phyloP scores from a whole-genome alignment of 2,113 vertebrate genomes.

The Callaeas wilsoni region DNA sequence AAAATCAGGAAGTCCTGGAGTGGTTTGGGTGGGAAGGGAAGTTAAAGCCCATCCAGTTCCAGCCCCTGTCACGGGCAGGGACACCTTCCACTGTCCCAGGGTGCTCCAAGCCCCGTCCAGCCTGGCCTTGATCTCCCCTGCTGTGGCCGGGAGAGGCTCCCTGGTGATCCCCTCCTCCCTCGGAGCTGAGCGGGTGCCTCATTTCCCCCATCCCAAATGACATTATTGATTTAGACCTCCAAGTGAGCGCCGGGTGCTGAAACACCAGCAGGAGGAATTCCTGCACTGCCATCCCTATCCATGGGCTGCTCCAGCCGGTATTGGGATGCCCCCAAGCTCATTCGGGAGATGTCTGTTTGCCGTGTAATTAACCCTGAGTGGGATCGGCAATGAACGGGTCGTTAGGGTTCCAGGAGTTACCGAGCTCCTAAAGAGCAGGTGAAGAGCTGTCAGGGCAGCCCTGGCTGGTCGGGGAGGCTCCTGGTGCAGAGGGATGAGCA shows the following conservation, averaged over 20 bases:
- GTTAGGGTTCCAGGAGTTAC: not conserved
- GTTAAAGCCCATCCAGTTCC: not conserved
- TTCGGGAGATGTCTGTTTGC: not conserved
- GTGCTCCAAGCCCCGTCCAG: fast-evolving
- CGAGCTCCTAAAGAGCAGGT: not conserved
- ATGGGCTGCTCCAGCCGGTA: not conserved
- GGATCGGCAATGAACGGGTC: not conserved
- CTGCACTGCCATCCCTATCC: fast-evolving
- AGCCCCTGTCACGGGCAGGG: not conserved
- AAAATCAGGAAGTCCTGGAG: not conserved
- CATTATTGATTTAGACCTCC: not conserved
- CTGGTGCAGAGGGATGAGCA: not conserved
- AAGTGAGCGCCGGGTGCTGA: not conserved
- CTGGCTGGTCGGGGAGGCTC: not conserved
- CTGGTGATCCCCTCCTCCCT: not conserved
- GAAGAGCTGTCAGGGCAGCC: not conserved
- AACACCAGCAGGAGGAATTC: not conserved
- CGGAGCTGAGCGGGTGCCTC: not conserved
- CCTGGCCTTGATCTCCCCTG: not conserved
- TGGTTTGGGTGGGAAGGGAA: not conserved
- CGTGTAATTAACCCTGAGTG: not conserved
- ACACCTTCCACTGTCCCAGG: not conserved
- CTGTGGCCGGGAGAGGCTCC: not conserved
- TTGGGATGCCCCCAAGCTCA: not conserved
- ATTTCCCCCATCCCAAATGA: no score